A percentile compares a stretch with the other conserved stretches of the same genome.
phyloP scores from a whole-genome alignment of 2,888 invertebrate species.

The Idaea aversata region DNA sequence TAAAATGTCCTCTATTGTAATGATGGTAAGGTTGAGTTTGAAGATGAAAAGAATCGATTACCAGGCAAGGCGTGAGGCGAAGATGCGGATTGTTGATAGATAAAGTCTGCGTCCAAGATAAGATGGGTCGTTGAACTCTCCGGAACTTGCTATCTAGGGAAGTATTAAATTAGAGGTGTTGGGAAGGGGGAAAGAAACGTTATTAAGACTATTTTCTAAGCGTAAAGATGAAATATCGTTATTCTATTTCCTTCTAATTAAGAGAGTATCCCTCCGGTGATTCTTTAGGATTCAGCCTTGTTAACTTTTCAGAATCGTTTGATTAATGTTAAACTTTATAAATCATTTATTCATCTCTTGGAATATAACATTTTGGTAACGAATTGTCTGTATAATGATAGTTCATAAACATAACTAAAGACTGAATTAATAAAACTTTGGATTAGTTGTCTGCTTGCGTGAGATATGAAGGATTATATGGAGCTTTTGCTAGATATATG shows the following conservation, averaged over 20 bases:
- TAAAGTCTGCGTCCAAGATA: constrained; percentile 67
- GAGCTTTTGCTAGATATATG: not conserved
- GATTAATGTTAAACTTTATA: not conserved
- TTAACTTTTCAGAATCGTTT: not conserved
- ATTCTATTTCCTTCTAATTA: constrained; percentile 6
- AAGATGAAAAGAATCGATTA: constrained; percentile 50
- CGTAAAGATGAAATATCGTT: constrained; percentile 17
- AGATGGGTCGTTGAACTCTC: constrained; percentile 60
- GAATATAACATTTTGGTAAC: not conserved
- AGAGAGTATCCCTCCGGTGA: not conserved
- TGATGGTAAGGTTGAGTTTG: constrained; percentile 48
- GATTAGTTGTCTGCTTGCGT: not conserved
- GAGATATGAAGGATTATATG: not conserved
- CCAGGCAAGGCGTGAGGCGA: constrained; percentile 44
- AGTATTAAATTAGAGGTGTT: constrained; percentile 23
- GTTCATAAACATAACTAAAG: not conserved
- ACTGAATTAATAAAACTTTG: not conserved
- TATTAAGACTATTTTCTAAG: constrained; percentile 12
- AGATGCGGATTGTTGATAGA: constrained; percentile 64
- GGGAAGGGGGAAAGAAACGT: constrained; percentile 21
- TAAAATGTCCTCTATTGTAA: constrained; percentile 42
- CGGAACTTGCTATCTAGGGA: constrained; percentile 45
- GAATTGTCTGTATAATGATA: not conserved
- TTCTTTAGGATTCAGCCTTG: not conserved
- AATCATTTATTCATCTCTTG: not conserved